Evolutionary conservation across 1,140 invertebrate species (phyloP).

Genomic region (Caerostris darwini): DNA sequence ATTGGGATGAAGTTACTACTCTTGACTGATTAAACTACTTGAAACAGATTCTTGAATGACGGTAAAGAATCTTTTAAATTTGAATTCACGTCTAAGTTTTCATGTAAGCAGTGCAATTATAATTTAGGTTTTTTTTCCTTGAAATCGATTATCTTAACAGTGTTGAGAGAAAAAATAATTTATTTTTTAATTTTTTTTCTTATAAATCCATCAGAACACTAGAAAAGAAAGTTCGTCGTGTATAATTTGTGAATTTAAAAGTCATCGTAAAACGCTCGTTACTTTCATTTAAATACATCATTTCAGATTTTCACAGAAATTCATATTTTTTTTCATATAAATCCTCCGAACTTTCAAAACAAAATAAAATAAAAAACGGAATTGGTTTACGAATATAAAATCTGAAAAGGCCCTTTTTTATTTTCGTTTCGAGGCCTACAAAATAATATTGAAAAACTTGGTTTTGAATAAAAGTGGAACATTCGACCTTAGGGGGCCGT

Average conservation of each 20-base stretch:
- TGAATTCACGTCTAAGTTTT: no score
- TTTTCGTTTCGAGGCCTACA: conserved; percentile 29
- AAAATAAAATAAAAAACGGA: conserved; percentile 34
- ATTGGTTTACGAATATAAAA: conserved; percentile 51
- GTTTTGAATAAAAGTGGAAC: conserved; percentile 65
- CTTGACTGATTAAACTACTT: no score
- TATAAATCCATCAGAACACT: no score
- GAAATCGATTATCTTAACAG: no score
- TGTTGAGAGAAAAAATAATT: no score
- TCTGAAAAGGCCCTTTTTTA: conserved; percentile 33
- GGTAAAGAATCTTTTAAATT: no score
- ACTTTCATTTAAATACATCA: background rate
- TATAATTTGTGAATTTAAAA: background rate
- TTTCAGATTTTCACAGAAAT: conserved; percentile 35
- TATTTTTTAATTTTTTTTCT: no score
- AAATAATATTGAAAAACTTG: conserved; percentile 69
- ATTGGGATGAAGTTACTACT: no score
- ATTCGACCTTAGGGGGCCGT: conserved; percentile 63
- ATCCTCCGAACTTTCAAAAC: conserved; percentile 6
- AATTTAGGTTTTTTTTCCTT: no score
- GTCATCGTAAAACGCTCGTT: background rate
- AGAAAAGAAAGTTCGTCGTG: background rate
- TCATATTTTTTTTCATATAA: conserved; percentile 34
- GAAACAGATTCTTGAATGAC: no score
- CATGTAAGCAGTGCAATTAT: no score